Evolutionary conservation across 2,797 vertebrate genomes (phyloP).

Genomic region (Typhlichthys subterraneus): DNA sequence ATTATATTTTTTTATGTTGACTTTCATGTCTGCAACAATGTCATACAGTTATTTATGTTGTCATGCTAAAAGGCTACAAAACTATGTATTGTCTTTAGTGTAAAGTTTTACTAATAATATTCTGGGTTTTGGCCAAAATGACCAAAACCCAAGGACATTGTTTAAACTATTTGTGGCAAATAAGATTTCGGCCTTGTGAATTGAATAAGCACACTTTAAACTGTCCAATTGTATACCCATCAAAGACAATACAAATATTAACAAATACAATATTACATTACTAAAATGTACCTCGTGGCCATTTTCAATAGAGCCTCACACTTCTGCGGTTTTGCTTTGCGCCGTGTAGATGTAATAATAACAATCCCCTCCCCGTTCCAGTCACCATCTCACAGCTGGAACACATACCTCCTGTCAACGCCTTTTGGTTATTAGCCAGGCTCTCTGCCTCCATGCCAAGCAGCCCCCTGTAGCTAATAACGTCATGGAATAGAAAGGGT

Average conservation of each 20-base stretch:
- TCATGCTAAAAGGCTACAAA: neutral
- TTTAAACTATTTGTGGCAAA: too few relatives aligned
- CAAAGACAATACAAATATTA: neutral
- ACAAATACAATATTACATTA: neutral
- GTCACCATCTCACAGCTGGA: constrained; percentile 54
- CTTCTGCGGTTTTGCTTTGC: constrained; percentile 30
- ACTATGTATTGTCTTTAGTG: neutral
- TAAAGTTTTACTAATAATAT: neutral
- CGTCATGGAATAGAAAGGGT: constrained; percentile 21
- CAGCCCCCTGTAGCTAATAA: constrained; percentile 30
- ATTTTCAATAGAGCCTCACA: constrained; percentile 16
- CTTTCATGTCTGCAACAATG: too few relatives aligned
- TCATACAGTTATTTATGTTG: neutral
- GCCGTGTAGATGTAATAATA: constrained; percentile 51
- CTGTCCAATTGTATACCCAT: too few relatives aligned
- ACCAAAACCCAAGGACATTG: neutral
- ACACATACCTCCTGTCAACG: constrained; percentile 35
- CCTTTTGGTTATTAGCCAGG: constrained; percentile 44
- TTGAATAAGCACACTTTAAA: too few relatives aligned
- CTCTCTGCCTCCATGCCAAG: constrained; percentile 41
- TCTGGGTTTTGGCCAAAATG: neutral
- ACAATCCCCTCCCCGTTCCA: constrained; percentile 22
- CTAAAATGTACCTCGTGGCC: constrained; percentile 23
- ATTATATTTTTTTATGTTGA: too few relatives aligned
- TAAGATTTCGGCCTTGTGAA: too few relatives aligned